A percentile compares a stretch with the other conserved stretches of the same genome.
Conservation (phyloP, 2,113 vertebrate genomes). For the Ailurus styani region DNA sequence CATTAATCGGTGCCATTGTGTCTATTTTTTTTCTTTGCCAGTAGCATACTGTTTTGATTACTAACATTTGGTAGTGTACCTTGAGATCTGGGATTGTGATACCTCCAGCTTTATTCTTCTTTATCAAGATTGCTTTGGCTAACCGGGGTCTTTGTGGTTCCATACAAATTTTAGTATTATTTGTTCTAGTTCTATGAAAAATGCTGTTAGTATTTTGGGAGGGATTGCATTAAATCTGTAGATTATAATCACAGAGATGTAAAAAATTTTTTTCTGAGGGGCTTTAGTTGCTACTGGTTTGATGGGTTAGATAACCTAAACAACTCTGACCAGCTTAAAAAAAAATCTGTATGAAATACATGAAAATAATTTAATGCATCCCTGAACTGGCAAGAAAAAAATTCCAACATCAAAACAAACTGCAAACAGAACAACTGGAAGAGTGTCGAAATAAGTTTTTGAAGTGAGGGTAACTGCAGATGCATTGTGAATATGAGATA, state of each 20-base stretch:
- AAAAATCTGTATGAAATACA: neutral
- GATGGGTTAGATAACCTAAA: neutral
- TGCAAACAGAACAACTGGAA: neutral
- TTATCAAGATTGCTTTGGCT: neutral
- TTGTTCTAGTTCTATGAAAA: neutral
- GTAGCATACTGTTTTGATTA: neutral
- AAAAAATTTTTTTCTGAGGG: neutral
- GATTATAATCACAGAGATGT: neutral
- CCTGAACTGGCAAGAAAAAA: neutral
- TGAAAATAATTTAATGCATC: neutral
- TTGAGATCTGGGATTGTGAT: neutral
- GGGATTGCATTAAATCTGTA: neutral
- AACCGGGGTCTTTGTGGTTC: neutral
- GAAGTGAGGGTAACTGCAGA: neutral
- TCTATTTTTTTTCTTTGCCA: neutral
- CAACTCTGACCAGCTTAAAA: neutral
- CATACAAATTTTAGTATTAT: neutral
- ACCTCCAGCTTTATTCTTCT: neutral
- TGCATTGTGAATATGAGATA: neutral
- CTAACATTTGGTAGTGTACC: neutral
- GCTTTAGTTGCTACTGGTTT: neutral
- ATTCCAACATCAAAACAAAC: neutral
- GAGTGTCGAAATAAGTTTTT: neutral
- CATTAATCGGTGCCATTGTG: neutral
- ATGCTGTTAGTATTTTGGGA: neutral